These are phyloP conservation scores for Heliconius sara DNA, from an alignment of 2,888 invertebrate species.

Conservation along the genomic window DNA sequence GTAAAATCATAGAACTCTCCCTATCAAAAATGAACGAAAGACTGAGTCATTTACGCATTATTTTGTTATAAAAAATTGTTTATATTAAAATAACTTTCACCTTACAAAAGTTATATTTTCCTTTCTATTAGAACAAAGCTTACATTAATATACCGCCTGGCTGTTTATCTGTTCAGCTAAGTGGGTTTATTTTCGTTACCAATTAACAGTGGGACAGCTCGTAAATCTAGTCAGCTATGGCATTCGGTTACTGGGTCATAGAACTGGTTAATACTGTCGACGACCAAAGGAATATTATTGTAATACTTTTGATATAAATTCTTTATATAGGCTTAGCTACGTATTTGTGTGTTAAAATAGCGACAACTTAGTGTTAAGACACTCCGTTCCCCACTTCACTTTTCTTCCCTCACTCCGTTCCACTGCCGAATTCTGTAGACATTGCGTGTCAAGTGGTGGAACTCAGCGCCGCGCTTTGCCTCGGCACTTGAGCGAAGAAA, in stretches of 20 bases:
- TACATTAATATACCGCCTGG: not conserved
- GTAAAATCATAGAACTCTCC: too few species aligned
- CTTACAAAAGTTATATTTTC: not conserved
- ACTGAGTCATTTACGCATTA: too few species aligned
- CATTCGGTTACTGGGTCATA: slow-evolving; percentile 57
- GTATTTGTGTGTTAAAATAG: too few species aligned
- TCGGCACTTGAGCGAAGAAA: too few species aligned
- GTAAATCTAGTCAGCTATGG: slow-evolving; percentile 45
- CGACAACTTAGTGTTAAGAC: too few species aligned
- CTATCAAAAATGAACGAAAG: too few species aligned
- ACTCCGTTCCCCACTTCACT: too few species aligned
- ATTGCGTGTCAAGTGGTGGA: too few species aligned
- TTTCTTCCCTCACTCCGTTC: too few species aligned
- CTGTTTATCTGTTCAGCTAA: slow-evolving; percentile 5
- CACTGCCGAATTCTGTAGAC: too few species aligned
- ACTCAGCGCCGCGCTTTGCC: too few species aligned
- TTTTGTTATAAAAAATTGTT: not conserved
- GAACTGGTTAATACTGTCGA: slow-evolving; percentile 53
- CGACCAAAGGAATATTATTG: slow-evolving; percentile 35
- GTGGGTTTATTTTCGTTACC: slow-evolving; percentile 24
- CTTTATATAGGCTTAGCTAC: not conserved
- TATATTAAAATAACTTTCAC: not conserved
- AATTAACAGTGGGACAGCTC: slow-evolving; percentile 45
- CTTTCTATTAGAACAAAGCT: not conserved
- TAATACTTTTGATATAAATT: slow-evolving; percentile 17